Conservation (phyloP, 2,113 vertebrate genomes). For the Nyctibius bracteatus region DNA sequence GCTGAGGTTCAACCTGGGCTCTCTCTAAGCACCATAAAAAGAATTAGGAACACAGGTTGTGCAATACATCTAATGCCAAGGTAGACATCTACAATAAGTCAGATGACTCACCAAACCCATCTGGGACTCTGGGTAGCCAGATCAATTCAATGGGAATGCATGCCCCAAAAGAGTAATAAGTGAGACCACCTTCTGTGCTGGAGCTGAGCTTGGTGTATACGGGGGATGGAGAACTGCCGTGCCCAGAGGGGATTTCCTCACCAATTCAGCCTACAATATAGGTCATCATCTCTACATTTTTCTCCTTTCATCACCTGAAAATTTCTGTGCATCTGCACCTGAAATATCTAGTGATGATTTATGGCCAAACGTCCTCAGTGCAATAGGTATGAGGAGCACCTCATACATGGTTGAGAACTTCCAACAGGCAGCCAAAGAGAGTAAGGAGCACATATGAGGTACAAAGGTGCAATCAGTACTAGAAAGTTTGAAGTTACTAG, state of each 20-base stretch:
- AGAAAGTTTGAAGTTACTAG: not conserved
- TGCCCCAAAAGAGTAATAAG: not conserved
- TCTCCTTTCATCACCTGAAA: not conserved
- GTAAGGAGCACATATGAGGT: not conserved
- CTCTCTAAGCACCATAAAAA: not conserved
- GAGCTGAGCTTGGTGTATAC: not conserved
- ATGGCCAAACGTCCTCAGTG: not conserved
- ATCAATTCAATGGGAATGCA: not conserved
- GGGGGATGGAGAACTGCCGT: not conserved
- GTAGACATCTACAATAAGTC: not conserved
- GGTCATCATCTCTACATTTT: not conserved
- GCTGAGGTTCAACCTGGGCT: not conserved
- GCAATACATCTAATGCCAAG: not conserved
- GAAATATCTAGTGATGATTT: not conserved
- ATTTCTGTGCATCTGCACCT: not conserved
- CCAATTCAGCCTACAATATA: not conserved
- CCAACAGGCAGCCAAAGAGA: not conserved
- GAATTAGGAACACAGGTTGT: not conserved
- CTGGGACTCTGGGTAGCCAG: not conserved
- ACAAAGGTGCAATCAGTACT: not conserved
- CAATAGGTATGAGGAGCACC: not conserved
- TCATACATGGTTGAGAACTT: not conserved
- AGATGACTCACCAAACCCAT: not conserved
- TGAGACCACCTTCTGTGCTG: not conserved
- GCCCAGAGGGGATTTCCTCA: not conserved